A percentile compares a stretch with the other conserved stretches of the same genome.
Conservation (phyloP, 2,888 invertebrate species). For the Formica aserva region DNA sequence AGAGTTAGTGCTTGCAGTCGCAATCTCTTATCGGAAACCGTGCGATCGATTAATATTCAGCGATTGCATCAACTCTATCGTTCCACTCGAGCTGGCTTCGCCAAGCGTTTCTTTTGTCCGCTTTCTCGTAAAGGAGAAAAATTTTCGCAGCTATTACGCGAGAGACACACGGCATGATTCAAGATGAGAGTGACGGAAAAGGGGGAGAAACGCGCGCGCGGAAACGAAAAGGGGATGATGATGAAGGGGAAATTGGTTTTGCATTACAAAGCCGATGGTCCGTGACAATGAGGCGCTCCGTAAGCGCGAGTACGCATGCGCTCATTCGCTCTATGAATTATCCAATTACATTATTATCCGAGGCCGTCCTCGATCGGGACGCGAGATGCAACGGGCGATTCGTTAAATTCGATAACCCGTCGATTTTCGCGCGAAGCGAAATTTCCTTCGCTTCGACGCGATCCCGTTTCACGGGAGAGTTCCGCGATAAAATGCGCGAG, state of each 20-base stretch:
- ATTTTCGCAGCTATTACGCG: slow-evolving; percentile 37
- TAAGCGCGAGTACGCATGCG: slow-evolving; percentile 63
- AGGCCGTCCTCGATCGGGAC: slow-evolving; percentile 30
- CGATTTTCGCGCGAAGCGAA: slow-evolving; percentile 39
- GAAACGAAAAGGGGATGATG: background rate
- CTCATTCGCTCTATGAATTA: slow-evolving; percentile 70
- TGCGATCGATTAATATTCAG: slow-evolving; percentile 65
- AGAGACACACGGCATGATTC: background rate
- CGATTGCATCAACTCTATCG: slow-evolving; percentile 23
- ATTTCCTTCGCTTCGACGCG: background rate
- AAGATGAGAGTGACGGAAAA: background rate
- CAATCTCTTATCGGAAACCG: slow-evolving; percentile 60
- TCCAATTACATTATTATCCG: slow-evolving; percentile 73
- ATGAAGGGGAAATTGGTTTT: slow-evolving; percentile 72
- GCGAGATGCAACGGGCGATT: slow-evolving; percentile 30
- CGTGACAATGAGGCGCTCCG: slow-evolving; percentile 67
- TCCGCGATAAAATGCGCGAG: slow-evolving; percentile 10
- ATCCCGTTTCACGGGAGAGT: background rate
- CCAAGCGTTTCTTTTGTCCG: slow-evolving; percentile 5
- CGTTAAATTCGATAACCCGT: slow-evolving; percentile 23
- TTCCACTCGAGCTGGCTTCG: slow-evolving; percentile 18
- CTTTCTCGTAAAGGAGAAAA: slow-evolving; percentile 38
- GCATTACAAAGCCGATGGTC: slow-evolving; percentile 75
- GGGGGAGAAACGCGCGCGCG: background rate
- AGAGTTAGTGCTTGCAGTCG: slow-evolving; percentile 3